These are phyloP conservation scores for Puntigrus tetrazona DNA, from an alignment of 2,113 vertebrate genomes.

Conservation along the genomic window DNA sequence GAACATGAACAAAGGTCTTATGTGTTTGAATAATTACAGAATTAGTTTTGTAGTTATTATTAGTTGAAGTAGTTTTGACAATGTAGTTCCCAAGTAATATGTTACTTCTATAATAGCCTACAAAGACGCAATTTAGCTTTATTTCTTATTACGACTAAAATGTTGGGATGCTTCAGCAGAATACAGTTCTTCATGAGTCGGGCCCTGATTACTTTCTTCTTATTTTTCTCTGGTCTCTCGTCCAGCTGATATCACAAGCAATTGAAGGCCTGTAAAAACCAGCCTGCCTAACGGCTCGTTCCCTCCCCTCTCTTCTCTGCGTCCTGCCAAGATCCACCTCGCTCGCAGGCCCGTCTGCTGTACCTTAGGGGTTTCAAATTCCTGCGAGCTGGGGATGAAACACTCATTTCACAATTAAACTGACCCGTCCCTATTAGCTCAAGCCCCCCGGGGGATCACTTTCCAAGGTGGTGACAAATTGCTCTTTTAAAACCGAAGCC, in stretches of 20 bases:
- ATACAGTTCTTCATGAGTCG: conserved; percentile 8
- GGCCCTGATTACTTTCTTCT: conserved; percentile 21
- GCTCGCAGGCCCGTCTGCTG: conserved; percentile 24
- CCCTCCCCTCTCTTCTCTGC: conserved; percentile 23
- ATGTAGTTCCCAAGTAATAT: background rate
- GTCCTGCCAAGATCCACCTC: conserved; percentile 52
- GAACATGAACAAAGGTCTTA: background rate
- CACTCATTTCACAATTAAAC: conserved; percentile 68
- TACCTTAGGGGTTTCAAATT: conserved; percentile 66
- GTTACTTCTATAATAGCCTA: background rate
- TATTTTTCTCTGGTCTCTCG: conserved; percentile 6
- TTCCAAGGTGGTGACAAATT: conserved; percentile 68
- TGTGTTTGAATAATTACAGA: too few relatives aligned
- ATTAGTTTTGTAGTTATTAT: too few relatives aligned
- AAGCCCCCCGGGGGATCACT: conserved; percentile 54
- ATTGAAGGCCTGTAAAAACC: conserved; percentile 46
- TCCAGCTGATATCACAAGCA: conserved; percentile 26
- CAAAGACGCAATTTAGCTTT: background rate
- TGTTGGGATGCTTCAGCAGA: background rate
- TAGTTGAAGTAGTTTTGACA: too few relatives aligned
- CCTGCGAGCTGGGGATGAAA: conserved; percentile 59
- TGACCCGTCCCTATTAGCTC: conserved; percentile 59
- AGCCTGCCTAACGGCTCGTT: conserved; percentile 40
- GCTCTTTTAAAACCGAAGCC: conserved; percentile 58
- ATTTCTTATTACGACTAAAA: background rate